Evolutionary conservation across 2,797 vertebrate genomes (phyloP).

Genomic region (Rhynchotus rufescens): DNA sequence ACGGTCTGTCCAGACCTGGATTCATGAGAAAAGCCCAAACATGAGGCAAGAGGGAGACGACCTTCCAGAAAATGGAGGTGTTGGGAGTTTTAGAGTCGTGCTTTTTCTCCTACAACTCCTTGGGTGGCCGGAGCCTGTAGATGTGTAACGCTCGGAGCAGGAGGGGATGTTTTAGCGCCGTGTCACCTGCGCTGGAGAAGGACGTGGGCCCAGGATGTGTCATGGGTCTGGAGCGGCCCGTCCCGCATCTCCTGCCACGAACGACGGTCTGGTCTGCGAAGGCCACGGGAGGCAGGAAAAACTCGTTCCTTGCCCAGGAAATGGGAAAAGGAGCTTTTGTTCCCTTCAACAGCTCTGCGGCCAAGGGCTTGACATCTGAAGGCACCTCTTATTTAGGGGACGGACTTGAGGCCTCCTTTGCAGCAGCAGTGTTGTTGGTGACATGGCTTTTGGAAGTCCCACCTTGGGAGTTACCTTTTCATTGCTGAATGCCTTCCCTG

Average conservation of each 20-base stretch:
- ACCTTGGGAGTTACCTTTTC: neutral
- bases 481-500: neutral
- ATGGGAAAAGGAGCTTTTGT: neutral
- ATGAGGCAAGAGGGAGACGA: neutral
- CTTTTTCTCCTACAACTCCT: neutral
- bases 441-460: neutral
- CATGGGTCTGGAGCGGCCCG: neutral
- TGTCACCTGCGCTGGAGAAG: fast-evolving
- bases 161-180: conserved; percentile 2
- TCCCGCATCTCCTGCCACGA: neutral
- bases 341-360: neutral
- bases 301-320: neutral
- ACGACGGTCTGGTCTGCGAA: neutral
- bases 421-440: neutral
- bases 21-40: neutral
- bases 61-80: neutral
- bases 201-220: neutral
- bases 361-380: neutral
- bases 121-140: neutral
- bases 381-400: neutral
- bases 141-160: neutral
- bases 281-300: neutral
- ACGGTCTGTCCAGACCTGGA: neutral
- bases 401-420: neutral
- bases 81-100: neutral